Percentiles rank a stretch among this genome's conserved stretches.
Conservation (phyloP, 1,140 invertebrate species). For the Cydia amplana region DNA sequence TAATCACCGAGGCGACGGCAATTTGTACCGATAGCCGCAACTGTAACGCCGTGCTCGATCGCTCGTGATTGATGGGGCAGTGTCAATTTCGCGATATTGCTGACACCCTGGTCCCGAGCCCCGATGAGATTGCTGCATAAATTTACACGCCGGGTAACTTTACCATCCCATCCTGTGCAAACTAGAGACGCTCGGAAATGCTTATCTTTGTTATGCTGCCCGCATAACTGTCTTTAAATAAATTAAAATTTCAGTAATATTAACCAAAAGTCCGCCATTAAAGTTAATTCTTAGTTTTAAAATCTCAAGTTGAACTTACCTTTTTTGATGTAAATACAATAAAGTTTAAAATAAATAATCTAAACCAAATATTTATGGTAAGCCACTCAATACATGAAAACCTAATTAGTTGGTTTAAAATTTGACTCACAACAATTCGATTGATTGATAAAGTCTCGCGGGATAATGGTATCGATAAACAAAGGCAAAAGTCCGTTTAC, state of each 20-base stretch:
- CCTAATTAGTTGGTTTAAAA: slow-evolving; percentile 42
- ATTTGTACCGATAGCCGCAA: slow-evolving; percentile 71
- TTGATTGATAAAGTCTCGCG: slow-evolving; percentile 48
- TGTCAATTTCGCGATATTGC: slow-evolving; percentile 67
- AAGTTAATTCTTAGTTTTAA: too few relatives aligned
- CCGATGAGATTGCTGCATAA: slow-evolving; percentile 49
- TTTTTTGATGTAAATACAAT: too few relatives aligned
- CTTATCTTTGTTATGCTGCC: neutral
- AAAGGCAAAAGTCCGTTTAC: slow-evolving; percentile 50
- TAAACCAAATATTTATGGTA: too few relatives aligned
- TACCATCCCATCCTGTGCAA: neutral
- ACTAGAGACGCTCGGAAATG: neutral
- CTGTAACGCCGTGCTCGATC: slow-evolving; percentile 58
- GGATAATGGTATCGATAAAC: slow-evolving; percentile 56
- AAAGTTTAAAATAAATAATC: too few relatives aligned
- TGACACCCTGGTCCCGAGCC: slow-evolving; percentile 47
- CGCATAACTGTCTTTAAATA: slow-evolving; percentile 16
- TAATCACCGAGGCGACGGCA: slow-evolving; percentile 58
- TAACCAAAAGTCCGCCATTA: too few relatives aligned
- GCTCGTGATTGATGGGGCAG: slow-evolving; percentile 64
- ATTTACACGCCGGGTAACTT: slow-evolving; percentile 44
- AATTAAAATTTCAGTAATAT: neutral
- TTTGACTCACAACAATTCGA: slow-evolving; percentile 44
- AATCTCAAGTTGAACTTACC: too few relatives aligned
- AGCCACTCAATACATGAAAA: neutral